Percentiles rank a stretch among this genome's conserved stretches.
Evolutionary conservation across 2,113 vertebrate species (phyloP).

Genomic region (Coreoperca whiteheadi): DNA sequence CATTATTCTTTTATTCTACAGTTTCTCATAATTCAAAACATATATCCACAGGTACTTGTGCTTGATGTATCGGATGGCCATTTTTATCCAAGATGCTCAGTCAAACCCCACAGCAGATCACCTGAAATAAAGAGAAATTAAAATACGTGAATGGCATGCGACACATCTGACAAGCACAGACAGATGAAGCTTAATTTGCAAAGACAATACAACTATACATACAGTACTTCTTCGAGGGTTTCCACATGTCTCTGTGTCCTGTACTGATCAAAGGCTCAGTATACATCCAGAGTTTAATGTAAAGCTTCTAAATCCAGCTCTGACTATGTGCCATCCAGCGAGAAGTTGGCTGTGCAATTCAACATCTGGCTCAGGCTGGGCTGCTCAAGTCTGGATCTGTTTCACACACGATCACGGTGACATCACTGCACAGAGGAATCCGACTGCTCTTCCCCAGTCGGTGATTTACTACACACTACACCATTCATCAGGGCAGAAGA

Average conservation of each 20-base stretch:
- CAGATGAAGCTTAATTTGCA: slow-evolving; percentile 7
- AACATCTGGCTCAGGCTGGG: slow-evolving; percentile 81
- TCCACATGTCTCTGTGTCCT: not conserved
- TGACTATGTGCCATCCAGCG: slow-evolving; percentile 32
- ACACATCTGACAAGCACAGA: slow-evolving; percentile 12
- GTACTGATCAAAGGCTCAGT: not conserved
- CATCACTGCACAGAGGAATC: slow-evolving; percentile 83
- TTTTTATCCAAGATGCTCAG: slow-evolving; percentile 56
- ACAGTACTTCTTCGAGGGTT: slow-evolving; percentile 23
- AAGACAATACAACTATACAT: slow-evolving; percentile 24
- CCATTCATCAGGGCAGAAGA: slow-evolving; percentile 74
- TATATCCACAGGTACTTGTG: slow-evolving; percentile 76
- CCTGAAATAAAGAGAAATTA: slow-evolving; percentile 70
- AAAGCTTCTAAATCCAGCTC: slow-evolving; percentile 24
- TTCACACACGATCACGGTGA: slow-evolving; percentile 78
- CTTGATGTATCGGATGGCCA: slow-evolving; percentile 62
- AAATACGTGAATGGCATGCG: slow-evolving; percentile 19
- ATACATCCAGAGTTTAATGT: not conserved
- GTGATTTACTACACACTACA: slow-evolving; percentile 78
- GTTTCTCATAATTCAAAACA: slow-evolving; percentile 74
- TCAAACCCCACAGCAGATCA: slow-evolving; percentile 33
- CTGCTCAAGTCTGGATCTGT: slow-evolving; percentile 86
- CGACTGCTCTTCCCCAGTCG: slow-evolving; percentile 60
- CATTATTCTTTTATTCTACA: slow-evolving; percentile 80
- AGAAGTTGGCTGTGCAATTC: slow-evolving; percentile 56